A percentile compares a stretch with the other conserved stretches of the same genome.
Conservation (phyloP, 2,797 vertebrate species). For the Pteropus rufus region DNA sequence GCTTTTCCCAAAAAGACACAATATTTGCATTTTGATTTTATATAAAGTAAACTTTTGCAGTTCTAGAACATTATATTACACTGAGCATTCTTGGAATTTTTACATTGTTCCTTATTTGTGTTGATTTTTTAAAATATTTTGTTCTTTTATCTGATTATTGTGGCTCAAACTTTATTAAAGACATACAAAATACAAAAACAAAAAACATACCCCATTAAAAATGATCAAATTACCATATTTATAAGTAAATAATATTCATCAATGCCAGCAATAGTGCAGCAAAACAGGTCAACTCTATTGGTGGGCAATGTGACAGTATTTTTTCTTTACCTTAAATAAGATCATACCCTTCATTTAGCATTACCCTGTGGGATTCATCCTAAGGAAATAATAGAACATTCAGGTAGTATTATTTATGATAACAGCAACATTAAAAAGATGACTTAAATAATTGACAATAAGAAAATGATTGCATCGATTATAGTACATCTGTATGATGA, state of each 20-base stretch:
- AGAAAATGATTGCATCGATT: neutral
- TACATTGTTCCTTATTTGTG: neutral
- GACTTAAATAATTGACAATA: constrained; percentile 14
- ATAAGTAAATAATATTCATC: constrained; percentile 23
- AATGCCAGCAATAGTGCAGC: neutral
- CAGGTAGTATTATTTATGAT: neutral
- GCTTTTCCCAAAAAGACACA: neutral
- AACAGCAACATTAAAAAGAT: constrained; percentile 15
- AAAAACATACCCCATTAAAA: constrained; percentile 2
- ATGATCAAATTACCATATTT: constrained; percentile 1
- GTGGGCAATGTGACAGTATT: neutral
- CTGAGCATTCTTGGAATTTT: constrained; percentile 20
- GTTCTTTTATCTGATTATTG: neutral
- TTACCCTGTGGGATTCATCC: neutral
- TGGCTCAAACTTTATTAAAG: constrained; percentile 33
- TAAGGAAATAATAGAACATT: constrained; percentile 40
- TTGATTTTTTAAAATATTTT: neutral
- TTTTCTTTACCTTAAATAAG: constrained; percentile 27
- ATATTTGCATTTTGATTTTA: neutral
- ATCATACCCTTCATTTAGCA: neutral
- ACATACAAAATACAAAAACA: neutral
- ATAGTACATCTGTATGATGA: neutral
- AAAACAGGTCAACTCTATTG: neutral
- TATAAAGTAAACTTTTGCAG: neutral
- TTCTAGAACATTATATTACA: neutral